Conservation (phyloP, 64 coral and sea anemone species). For the Exaiptasia diaphana region DNA sequence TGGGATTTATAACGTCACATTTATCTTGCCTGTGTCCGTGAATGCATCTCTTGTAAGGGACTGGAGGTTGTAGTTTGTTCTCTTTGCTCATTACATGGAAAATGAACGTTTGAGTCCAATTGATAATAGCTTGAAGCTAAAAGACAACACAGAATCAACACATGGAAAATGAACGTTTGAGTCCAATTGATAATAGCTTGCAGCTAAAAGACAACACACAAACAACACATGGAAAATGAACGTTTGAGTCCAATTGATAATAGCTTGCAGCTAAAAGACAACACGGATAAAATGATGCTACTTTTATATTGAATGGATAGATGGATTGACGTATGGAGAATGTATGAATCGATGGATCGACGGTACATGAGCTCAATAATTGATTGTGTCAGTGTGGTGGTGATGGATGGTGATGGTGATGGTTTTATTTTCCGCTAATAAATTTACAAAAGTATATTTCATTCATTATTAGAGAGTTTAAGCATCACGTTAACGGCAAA, state of each 20-base stretch:
- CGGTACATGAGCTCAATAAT: too few relatives aligned
- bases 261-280: conserved; percentile 22
- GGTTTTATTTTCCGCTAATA: too few relatives aligned
- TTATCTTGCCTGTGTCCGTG: conserved; percentile 74
- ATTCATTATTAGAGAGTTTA: too few relatives aligned
- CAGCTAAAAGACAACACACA: not conserved
- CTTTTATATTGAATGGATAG: too few relatives aligned
- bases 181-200: conserved; percentile 67
- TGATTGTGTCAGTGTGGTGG: too few relatives aligned
- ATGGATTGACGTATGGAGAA: too few relatives aligned
- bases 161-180: conserved; percentile 85
- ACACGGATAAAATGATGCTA: too few relatives aligned
- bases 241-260: conserved; percentile 79
- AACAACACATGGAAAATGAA: conserved; percentile 71
- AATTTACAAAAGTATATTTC: too few relatives aligned
- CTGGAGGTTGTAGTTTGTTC: conserved; percentile 58
- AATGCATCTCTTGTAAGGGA: conserved; percentile 73
- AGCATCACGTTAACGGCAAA: too few relatives aligned
- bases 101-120: conserved; percentile 85
- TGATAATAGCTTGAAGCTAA: conserved; percentile 45
- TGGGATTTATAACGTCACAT: conserved; percentile 16
- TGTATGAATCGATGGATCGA: too few relatives aligned
- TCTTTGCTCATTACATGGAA: conserved; percentile 92
- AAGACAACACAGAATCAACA: not conserved
- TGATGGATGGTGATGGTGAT: too few relatives aligned